Percentiles rank a stretch among this genome's conserved stretches.
Evolutionary conservation across 2,113 vertebrate genomes (phyloP).

Genomic region (Alethe castanea): DNA sequence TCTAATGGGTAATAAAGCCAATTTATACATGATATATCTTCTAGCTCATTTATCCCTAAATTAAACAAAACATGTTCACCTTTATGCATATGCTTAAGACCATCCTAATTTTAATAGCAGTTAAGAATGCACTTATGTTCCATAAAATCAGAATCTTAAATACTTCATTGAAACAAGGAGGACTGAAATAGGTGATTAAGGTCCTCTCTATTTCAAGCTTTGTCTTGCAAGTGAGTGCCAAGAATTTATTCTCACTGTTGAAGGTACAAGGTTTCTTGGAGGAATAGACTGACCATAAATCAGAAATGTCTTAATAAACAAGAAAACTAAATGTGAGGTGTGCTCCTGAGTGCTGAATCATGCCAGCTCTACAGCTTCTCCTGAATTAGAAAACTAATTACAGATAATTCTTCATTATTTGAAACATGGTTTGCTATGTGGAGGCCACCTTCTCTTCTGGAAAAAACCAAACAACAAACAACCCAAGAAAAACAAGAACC

Average conservation of each 20-base stretch:
- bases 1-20: background rate
- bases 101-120: background rate
- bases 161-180: background rate
- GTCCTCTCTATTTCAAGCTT: background rate
- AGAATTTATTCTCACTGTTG: background rate
- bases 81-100: background rate
- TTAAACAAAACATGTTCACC: background rate
- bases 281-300: background rate
- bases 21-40: background rate
- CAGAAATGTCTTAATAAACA: background rate
- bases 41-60: background rate
- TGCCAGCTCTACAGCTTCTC: background rate
- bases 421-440: background rate
- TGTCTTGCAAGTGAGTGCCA: background rate
- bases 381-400: background rate
- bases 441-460: background rate
- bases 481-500: background rate
- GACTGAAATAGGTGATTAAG: background rate
- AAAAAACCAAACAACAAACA: background rate
- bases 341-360: background rate
- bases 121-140: background rate
- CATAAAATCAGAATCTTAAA: background rate
- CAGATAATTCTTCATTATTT: background rate
- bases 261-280: background rate
- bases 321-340: background rate